These are phyloP conservation scores for Troides helena DNA, from an alignment of 2,888 invertebrate genomes.

Conservation along the genomic window DNA sequence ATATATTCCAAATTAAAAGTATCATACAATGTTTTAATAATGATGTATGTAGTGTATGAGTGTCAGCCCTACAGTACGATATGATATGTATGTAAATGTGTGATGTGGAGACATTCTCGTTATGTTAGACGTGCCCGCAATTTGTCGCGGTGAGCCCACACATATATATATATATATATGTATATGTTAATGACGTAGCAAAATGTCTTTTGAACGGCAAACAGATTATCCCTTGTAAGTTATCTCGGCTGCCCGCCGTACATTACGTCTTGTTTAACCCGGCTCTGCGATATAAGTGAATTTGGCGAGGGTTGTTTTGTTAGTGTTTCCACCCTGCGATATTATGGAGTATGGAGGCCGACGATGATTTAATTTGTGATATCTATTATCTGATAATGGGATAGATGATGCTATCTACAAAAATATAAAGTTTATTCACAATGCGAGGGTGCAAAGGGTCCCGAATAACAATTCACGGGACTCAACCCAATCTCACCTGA, in stretches of 20 bases:
- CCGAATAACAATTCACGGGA: too few relatives aligned
- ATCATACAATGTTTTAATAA: too few relatives aligned
- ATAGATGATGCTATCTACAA: neutral
- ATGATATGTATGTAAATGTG: neutral
- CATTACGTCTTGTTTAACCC: constrained; percentile 19
- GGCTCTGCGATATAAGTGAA: neutral
- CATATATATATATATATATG: neutral
- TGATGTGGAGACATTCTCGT: constrained; percentile 8
- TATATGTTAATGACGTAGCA: constrained; percentile 16
- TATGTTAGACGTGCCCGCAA: neutral
- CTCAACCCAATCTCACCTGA: too few relatives aligned
- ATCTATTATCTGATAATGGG: neutral
- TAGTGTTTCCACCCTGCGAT: neutral
- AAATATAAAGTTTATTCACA: too few relatives aligned
- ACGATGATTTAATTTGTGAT: neutral
- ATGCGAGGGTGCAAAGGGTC: too few relatives aligned
- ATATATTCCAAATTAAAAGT: too few relatives aligned
- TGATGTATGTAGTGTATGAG: too few relatives aligned
- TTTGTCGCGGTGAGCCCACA: constrained; percentile 7
- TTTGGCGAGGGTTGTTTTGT: neutral
- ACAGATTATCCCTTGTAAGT: constrained; percentile 19
- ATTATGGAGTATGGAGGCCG: neutral
- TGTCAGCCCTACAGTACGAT: neutral
- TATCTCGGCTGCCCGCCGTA: constrained; percentile 12
- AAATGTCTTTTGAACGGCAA: constrained; percentile 17